A percentile compares a stretch with the other conserved stretches of the same genome.
These are phyloP conservation scores for Lithodes maja DNA, from an alignment of 2,888 invertebrate species.

Conservation along the genomic window DNA sequence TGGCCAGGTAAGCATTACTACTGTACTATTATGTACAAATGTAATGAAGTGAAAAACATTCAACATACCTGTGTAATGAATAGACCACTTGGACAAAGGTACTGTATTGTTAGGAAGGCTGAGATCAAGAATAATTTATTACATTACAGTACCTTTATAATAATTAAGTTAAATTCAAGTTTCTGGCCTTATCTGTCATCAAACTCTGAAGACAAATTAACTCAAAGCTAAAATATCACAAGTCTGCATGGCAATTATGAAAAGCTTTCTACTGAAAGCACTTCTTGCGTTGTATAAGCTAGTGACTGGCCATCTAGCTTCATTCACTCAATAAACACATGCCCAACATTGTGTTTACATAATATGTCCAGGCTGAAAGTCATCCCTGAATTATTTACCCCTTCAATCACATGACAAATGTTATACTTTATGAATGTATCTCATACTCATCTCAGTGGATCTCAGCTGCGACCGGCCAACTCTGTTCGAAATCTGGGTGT, in stretches of 20 bases:
- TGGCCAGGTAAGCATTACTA: conserved; percentile 15
- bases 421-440: no score
- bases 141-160: background rate
- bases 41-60: background rate
- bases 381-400: no score
- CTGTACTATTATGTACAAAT: background rate
- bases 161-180: no score
- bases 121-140: background rate
- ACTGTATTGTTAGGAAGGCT: background rate
- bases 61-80: background rate
- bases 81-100: conserved; percentile 12
- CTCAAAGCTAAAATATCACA: conserved; percentile 54
- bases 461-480: no score
- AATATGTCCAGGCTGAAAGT: no score
- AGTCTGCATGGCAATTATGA: conserved; percentile 54
- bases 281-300: conserved; percentile 12
- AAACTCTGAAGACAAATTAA: conserved; percentile 28
- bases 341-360: no score
- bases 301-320: conserved; percentile 21
- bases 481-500: no score
- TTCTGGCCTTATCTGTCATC: background rate
- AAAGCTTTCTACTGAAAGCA: conserved; percentile 41
- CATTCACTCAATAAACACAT: no score
- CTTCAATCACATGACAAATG: no score
- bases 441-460: no score